A percentile compares a stretch with the other conserved stretches of the same genome.
phyloP scores from a whole-genome alignment of 1,140 invertebrate genomes.

The Caenorhabditis brenneri region DNA sequence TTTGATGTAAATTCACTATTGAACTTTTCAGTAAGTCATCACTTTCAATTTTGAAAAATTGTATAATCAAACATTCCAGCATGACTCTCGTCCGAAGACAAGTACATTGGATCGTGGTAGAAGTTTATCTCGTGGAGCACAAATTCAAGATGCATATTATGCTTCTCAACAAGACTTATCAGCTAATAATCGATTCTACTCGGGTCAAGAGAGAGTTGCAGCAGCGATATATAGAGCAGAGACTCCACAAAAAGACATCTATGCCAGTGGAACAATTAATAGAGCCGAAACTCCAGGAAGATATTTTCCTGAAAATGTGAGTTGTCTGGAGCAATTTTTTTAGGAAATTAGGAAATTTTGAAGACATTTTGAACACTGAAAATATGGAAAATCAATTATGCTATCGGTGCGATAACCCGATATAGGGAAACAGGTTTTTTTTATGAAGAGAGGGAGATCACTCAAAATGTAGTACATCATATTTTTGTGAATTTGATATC shows the following conservation, averaged over 20 bases:
- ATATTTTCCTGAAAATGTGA: constrained; percentile 51
- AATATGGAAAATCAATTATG: too few species aligned
- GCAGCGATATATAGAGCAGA: constrained; percentile 50
- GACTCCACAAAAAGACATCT: constrained; percentile 45
- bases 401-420: too few species aligned
- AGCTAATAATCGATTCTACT: constrained; percentile 7
- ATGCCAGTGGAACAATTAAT: constrained; percentile 48
- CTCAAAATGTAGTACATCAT: too few species aligned
- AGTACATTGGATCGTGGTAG: neutral
- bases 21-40: neutral
- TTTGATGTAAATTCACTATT: constrained; percentile 29
- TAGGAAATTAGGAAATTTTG: too few species aligned
- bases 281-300: constrained; percentile 42
- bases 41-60: neutral
- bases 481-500: too few species aligned
- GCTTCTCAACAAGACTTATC: constrained; percentile 15
- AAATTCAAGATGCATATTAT: constrained; percentile 20
- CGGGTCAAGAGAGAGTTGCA: constrained; percentile 49
- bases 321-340: too few species aligned
- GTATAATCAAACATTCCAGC: neutral
- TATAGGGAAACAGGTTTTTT: too few species aligned
- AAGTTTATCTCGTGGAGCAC: neutral
- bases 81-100: neutral
- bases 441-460: too few species aligned
- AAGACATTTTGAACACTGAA: too few species aligned